Evolutionary conservation across 2,888 invertebrate genomes (phyloP), one percentile per base, ranked within the genome.

Genomic region (Gastrophysa polygoni): DNA sequence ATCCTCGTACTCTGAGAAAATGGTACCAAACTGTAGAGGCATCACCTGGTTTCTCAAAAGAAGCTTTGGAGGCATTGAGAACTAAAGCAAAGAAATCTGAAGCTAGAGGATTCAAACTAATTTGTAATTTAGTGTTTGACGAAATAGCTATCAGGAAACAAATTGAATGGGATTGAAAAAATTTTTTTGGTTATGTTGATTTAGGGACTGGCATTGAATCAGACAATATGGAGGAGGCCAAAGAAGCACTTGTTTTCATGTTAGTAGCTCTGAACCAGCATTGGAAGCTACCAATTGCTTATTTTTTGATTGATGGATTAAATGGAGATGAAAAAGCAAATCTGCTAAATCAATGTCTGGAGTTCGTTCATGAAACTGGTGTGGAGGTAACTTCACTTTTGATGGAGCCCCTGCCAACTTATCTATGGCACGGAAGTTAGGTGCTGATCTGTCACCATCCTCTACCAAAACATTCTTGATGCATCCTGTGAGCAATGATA

Each of bases 251-350:
- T 10, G 72, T 70, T 14, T 20, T 72, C 16, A 67, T 70, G 71
- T 67, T 70, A 14, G 68, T 68, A 14, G 44, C 60, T 3, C 21
- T 56, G 14, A 61, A 66, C 49, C 32, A 44, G 7, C 44, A 64
- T 28, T 69, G 71, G 69, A 73, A 73, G 61, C 29, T 72, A 34
- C 71, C 71, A 50, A n/a, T n/a, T n/a, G n/a, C n/a, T n/a, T n/a
- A n/a, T n/a, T n/a, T n/a, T n/a, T n/a, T n/a, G n/a, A n/a, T n/a
- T n/a, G n/a, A n/a, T n/a, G n/a, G n/a, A n/a, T n/a, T n/a, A n/a
- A n/a, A n/a, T n/a, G n/a, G n/a, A n/a, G n/a, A n/a, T n/a, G n/a
- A n/a, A n/a, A n/a, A n/a, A n/a, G n/a, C n/a, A n/a, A n/a, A n/a
- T n/a, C n/a, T n/a, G n/a, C n/a, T n/a, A n/a, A n/a, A n/a, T n/a